Evolutionary conservation across 2,888 invertebrate genomes (phyloP).

Genomic region (Ophraella communa): DNA sequence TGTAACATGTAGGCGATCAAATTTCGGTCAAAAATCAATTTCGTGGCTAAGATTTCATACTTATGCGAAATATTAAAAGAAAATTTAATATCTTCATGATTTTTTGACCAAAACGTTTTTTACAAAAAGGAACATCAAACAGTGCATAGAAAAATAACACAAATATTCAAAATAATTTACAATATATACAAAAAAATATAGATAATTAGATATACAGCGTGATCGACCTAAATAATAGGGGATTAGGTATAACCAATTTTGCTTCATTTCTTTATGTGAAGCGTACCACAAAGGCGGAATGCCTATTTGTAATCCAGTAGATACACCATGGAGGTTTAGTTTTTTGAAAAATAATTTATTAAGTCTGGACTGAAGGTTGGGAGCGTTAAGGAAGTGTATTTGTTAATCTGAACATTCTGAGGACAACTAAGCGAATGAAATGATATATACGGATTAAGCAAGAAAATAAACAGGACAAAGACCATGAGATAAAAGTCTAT

Average conservation of each 20-base stretch:
- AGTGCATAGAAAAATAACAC: not conserved
- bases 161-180: not conserved
- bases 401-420: too few relatives aligned
- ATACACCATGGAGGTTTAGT: too few relatives aligned
- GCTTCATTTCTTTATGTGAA: not conserved
- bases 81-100: too few relatives aligned
- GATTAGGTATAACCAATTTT: not conserved
- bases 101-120: too few relatives aligned
- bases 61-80: too few relatives aligned
- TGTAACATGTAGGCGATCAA: not conserved
- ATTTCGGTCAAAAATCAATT: not conserved
- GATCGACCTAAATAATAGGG: not conserved
- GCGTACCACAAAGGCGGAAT: not conserved
- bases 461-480: too few relatives aligned
- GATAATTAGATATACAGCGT: not conserved
- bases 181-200: not conserved
- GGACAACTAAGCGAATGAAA: not conserved
- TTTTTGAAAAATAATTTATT: too few relatives aligned
- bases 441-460: not conserved
- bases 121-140: not conserved
- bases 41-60: not conserved
- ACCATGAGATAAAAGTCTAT: too few relatives aligned
- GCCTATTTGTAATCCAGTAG: too few relatives aligned
- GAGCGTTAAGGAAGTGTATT: too few relatives aligned
- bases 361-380: too few relatives aligned